Base-by-base conservation (phyloP, 2,797 vertebrate species). In the Thalassophryne amazonica region DNA sequence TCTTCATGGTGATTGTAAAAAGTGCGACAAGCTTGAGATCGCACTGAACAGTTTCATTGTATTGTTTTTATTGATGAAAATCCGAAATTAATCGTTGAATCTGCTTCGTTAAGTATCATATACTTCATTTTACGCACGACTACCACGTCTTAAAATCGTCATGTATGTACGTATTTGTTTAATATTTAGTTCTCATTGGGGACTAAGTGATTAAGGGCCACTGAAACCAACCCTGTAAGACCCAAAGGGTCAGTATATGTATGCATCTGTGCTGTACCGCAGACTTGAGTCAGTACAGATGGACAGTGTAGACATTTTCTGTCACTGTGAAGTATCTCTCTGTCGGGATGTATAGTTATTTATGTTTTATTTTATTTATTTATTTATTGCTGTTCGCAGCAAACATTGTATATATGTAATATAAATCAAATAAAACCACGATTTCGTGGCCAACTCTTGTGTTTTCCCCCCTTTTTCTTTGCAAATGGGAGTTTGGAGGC, bases 201-300 rank as follows among this genome's bases (percentile, higher is more conserved):
- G 85, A 73, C 86, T 88, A 61, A 86, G 62, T 89, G 63, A 73
- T 62, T 27, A 80, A 66, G 83, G 88, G 90, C 80, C 77, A 71
- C 60, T 79, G 68, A 86, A 90, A 86, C 88, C n/a, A 69, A 81
- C 86, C 86, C 85, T 70, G 89, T 90, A 91, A 92, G 89, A 90
- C 87, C 88, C 90, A 43, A 79, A 32, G 90, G 91, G 89, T 90
- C 88, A 85, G 45, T 73, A 11, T 73, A 60, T 59, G 50, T 81
- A 76, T 85, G 42, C 67, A 84, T 90, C 80, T 90, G 90, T 90
- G 84, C 73, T 14, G 90, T 90, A 84, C 73, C 14, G 31, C 9
- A 69, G 66, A 77, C 70, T 57, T 81, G 83, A 63, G 70, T 84
- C 80, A 78, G 80, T 83, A 88, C 84, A 81, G 77, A 88, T 85